Evolutionary conservation across 2,113 vertebrate species (phyloP).

Genomic region (Rhynchomys soricoides): DNA sequence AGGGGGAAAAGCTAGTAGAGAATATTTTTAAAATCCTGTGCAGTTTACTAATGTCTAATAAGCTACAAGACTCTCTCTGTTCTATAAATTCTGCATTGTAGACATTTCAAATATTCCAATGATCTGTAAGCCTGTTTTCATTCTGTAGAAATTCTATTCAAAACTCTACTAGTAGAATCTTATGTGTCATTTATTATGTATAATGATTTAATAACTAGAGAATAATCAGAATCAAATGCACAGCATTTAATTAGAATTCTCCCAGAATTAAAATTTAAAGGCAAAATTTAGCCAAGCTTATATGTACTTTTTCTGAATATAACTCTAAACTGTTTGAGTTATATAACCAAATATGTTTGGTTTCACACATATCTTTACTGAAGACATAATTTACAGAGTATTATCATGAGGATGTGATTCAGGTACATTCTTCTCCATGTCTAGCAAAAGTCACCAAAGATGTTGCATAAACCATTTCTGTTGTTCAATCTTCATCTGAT

Average conservation of each 20-base stretch:
- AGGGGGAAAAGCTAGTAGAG: neutral
- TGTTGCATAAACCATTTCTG: constrained; percentile 12
- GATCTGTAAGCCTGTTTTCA: neutral
- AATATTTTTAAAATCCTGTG: neutral
- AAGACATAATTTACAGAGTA: constrained; percentile 8
- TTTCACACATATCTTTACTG: constrained; percentile 2
- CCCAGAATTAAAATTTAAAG: constrained; percentile 10
- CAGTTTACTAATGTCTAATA: neutral
- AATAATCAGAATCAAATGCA: constrained; percentile 42
- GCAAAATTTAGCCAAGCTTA: neutral
- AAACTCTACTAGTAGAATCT: neutral
- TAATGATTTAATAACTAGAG: constrained; percentile 34
- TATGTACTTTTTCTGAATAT: neutral
- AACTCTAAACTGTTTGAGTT: constrained; percentile 3
- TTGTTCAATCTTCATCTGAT: neutral
- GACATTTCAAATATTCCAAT: neutral
- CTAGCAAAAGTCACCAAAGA: neutral
- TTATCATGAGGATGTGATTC: neutral
- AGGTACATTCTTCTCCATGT: neutral
- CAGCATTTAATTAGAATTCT: neutral
- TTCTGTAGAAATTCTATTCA: constrained; percentile 14
- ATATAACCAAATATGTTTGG: neutral
- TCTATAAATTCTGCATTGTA: neutral
- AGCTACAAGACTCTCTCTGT: neutral
- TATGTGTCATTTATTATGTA: neutral